Percentiles rank a stretch among this genome's conserved stretches.
Evolutionary conservation across 35 echinoderm and acorn worm genomes (phyloP).

Genomic region (Apostichopus japonicus): DNA sequence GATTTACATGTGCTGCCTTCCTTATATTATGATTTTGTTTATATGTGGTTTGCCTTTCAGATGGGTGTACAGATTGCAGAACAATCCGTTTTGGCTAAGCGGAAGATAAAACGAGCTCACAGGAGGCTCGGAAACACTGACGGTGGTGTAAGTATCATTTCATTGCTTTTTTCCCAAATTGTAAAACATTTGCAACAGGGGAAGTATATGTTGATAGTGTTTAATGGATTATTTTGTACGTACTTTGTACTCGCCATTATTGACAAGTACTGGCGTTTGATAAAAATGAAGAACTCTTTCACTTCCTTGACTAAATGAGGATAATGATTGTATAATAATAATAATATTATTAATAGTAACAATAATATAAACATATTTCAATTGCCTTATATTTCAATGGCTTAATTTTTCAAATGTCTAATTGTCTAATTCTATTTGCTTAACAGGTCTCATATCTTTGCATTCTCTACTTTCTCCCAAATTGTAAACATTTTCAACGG

Average conservation of each 20-base stretch:
- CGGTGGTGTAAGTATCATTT: neutral
- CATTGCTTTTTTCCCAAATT: too few species aligned
- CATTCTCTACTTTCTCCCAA: too few species aligned
- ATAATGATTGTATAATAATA: too few species aligned
- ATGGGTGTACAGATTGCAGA: constrained; percentile 1
- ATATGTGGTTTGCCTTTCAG: neutral
- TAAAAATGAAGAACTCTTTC: too few species aligned
- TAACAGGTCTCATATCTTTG: too few species aligned
- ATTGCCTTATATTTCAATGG: neutral
- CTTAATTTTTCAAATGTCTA: too few species aligned
- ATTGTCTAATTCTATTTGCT: neutral
- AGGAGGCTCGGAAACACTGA: constrained; percentile 13
- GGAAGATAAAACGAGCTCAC: constrained; percentile 25
- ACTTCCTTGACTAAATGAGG: too few species aligned
- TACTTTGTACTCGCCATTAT: too few species aligned
- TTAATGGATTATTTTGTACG: too few species aligned
- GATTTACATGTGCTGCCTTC: neutral
- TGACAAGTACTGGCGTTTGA: too few species aligned
- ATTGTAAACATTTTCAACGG: neutral
- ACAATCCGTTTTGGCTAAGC: constrained; percentile 10
- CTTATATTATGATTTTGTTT: neutral
- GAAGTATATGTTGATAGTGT: neutral
- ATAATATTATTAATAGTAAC: too few species aligned
- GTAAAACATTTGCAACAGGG: neutral
- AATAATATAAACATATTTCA: neutral